Base-by-base conservation (phyloP, 2,797 vertebrate genomes). In the Epinephelus malabaricus region DNA sequence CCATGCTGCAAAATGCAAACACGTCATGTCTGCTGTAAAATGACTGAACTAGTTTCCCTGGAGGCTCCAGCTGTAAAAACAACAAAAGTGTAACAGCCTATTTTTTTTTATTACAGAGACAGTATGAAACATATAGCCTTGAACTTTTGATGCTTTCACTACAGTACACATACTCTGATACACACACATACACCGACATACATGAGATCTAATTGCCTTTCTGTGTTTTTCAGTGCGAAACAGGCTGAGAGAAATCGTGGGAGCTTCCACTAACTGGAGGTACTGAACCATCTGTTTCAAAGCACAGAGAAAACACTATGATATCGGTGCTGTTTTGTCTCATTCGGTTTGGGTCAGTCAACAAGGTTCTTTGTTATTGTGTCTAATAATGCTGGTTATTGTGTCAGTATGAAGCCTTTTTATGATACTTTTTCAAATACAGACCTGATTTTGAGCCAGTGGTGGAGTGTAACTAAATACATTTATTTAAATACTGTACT, bases 191-290 rank as follows among this genome's bases (percentile, higher is more conserved):
- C 18, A 63, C 64, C n/a, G 9, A 40, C 40, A 58, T 4, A 46
- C n/a, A 66, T 13, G 15, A 3, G 3, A 2, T 64, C 55, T 90
- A 59, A 17, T 13, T 38, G 47, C 27, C 45, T 14, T 74, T 88
- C 13, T 67, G 76, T 92, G 50, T 84, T 91, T 95, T 95, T 72
- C 95, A 99, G 98, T 99, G 86, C 94, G 98, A 21, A 95, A 95
- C 94, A 94, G 95, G 84, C 94, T 99, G 86, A 96, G 97, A 86
- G 95, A 97, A 82, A 97, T 98, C 74, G 97, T 99, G 21, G 98
- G 98, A 93, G 97, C 95, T 73, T 98, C 98, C 43, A 96, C 96
- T 18, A 97, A 98, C 94, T 99, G 98, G 98, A 97, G 97, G 98
- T 99, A 97, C 64, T 43, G 58, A 62, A 73, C n/a, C 54, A 21